Percentiles rank a stretch among this genome's conserved stretches.
Conservation (phyloP, 2,888 invertebrate genomes). For the Agrochola macilenta region DNA sequence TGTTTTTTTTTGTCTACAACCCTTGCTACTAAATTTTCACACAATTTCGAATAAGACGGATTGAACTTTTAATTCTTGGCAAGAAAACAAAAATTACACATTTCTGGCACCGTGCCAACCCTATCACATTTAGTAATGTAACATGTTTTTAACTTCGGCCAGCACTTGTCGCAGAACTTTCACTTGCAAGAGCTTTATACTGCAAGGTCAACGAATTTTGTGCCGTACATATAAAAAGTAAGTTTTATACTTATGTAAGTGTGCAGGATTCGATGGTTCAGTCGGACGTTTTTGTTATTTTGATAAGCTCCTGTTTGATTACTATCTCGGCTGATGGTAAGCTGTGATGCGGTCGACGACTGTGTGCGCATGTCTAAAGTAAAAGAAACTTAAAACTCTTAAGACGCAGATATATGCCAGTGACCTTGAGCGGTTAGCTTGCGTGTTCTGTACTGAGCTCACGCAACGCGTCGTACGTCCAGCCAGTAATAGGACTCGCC, state of each 20-base stretch:
- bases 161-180: slow-evolving; percentile 53
- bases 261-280: slow-evolving; percentile 22
- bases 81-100: background rate
- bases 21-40: background rate
- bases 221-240: slow-evolving; percentile 47
- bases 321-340: background rate
- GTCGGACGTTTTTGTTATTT: background rate
- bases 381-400: too few species aligned
- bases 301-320: slow-evolving; percentile 10
- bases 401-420: too few species aligned
- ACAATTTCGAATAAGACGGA: background rate
- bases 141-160: slow-evolving; percentile 31
- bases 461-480: too few species aligned
- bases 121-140: slow-evolving; percentile 25
- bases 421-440: too few species aligned
- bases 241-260: slow-evolving; percentile 34
- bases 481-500: too few species aligned
- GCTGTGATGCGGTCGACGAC: too few species aligned
- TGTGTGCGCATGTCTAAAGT: background rate
- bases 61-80: background rate
- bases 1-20: background rate
- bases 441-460: too few species aligned
- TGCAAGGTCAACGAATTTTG: slow-evolving; percentile 49
- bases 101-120: slow-evolving; percentile 30
- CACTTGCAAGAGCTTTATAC: slow-evolving; percentile 31